Evolutionary conservation across 37 sponge, comb jelly and placozoan genomes (phyloP), one percentile per base, ranked within the genome.

Genomic region (Chondrilla cf. caribensis): DNA sequence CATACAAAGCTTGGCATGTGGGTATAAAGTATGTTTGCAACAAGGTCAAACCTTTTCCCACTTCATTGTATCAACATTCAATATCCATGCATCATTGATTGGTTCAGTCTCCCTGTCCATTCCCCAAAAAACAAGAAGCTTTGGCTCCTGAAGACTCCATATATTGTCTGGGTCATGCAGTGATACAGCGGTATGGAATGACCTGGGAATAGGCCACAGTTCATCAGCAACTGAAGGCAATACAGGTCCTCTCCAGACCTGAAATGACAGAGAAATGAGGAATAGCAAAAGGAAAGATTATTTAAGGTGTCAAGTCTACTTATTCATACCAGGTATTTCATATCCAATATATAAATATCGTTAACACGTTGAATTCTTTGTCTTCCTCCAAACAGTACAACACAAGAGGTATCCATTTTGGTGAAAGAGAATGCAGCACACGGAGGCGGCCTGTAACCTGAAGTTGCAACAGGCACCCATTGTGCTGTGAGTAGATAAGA

Each of bases 351-450:
- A 39, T 88, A 79, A 3, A 88, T 37, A 7, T 92, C 78, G 51
- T 88, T 83, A 6, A 83, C 83, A 47, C 93, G 82, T 18, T 54
- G 77, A 17, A 79, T 26, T 38, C 19, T 31, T 78, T 92, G 93
- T n/a, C 89, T 33, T 4, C 93, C 93, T 60, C 89, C 93, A 80
- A 92, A 92, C 38, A 92, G 38, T 1, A 88, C 81, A n/a, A 79
- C 84, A 0, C 84, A 25, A 33, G 33, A 35, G 17, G 11, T n/a
- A 78, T 88, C 89, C 18, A 88, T 83, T 57, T 54, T 55, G 0
- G 83, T 92, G 58, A 92, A 76, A 31, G 86, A 65, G 47, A 88
- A 86, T 4, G 93, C 93, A 28, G 93, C 93, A 86, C 93, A 88
- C 5, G 93, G 93, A 28, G 81, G 80, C 18, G 93, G 93, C 0